phyloP scores from a whole-genome alignment of 2,113 vertebrate genomes.

The Pseudorasbora parva region DNA sequence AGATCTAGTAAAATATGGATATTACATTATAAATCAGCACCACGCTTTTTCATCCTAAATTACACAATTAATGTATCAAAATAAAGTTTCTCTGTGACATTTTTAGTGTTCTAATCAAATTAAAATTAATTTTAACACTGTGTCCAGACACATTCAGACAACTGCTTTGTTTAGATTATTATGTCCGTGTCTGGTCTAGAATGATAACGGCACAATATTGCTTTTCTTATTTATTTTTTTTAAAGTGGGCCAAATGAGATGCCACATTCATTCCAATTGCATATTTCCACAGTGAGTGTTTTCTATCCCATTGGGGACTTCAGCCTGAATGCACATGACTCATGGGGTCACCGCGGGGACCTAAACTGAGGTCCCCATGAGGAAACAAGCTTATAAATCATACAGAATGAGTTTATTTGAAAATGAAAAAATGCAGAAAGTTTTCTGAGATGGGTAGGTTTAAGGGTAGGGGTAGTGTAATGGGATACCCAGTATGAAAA shows the following conservation, averaged over 20 bases:
- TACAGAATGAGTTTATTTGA: no score
- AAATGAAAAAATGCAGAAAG: no score
- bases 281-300: not conserved
- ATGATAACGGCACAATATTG: not conserved
- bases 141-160: conserved; percentile 33
- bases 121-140: not conserved
- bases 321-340: no score
- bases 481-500: no score
- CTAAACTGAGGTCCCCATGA: no score
- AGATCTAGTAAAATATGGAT: not conserved
- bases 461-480: no score
- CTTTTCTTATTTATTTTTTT: not conserved
- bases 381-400: no score
- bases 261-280: not conserved
- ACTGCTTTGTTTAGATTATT: conserved; percentile 39
- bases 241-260: conserved; percentile 4
- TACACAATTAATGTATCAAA: not conserved
- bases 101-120: not conserved
- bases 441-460: no score
- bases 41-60: not conserved
- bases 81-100: not conserved
- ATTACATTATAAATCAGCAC: conserved; percentile 1
- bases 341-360: no score
- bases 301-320: no score
- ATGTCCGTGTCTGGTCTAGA: not conserved